A percentile compares a stretch with the other conserved stretches of the same genome.
Evolutionary conservation across 2,797 vertebrate species (phyloP).

Genomic region (Platyrinchus mystaceus): DNA sequence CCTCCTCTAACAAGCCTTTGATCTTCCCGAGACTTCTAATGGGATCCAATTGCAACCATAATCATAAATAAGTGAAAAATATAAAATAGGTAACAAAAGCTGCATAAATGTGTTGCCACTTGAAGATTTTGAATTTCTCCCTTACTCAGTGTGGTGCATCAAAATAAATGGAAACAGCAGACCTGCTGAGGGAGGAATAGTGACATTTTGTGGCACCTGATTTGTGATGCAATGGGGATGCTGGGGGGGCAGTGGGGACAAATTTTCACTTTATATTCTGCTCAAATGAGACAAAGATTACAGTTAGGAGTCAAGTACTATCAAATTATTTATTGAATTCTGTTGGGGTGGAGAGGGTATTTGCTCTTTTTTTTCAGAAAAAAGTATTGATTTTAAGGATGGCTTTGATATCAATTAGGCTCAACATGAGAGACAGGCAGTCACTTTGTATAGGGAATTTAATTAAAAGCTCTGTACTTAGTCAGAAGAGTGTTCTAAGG

Average conservation of each 20-base stretch:
- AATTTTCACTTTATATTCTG: slow-evolving; percentile 70
- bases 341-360: slow-evolving; percentile 52
- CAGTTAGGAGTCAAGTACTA: slow-evolving; percentile 69
- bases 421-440: slow-evolving; percentile 70
- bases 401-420: slow-evolving; percentile 70
- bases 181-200: slow-evolving; percentile 34
- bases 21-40: slow-evolving; percentile 23
- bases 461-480: slow-evolving; percentile 70
- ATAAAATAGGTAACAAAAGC: slow-evolving; percentile 26
- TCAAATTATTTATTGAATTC: slow-evolving; percentile 72
- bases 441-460: slow-evolving; percentile 70
- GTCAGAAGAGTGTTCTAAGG: slow-evolving; percentile 63
- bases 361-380: slow-evolving; percentile 65
- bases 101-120: neutral
- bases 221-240: slow-evolving; percentile 42
- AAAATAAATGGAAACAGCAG: slow-evolving; percentile 28
- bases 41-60: neutral
- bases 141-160: neutral
- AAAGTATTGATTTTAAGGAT: slow-evolving; percentile 71
- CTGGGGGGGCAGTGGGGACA: neutral
- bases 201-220: neutral
- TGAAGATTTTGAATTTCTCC: slow-evolving; percentile 18
- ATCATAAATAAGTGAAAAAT: slow-evolving; percentile 51
- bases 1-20: neutral
- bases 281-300: slow-evolving; percentile 70